Evolutionary conservation across 2,113 vertebrate species (phyloP).

Genomic region (Cochlearius cochlearius): DNA sequence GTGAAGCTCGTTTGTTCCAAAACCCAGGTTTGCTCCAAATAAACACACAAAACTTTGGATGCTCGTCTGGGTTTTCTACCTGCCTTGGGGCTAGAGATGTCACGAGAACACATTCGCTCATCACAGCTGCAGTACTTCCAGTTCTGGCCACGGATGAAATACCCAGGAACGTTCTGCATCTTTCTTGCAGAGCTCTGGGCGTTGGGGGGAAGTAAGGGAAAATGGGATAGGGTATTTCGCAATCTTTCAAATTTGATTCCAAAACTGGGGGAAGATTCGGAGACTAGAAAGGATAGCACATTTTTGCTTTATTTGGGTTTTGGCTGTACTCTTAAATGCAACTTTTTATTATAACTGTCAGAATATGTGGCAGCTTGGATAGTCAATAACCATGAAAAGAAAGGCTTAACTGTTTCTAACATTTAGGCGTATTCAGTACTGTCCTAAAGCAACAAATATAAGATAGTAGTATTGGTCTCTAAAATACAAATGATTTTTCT

Average conservation of each 20-base stretch:
- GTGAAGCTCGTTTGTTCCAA: constrained; percentile 4
- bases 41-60: constrained; percentile 24
- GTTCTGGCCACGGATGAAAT: constrained; percentile 22
- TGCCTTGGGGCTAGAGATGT: constrained; percentile 50
- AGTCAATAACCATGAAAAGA: not conserved
- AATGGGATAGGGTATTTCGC: not conserved
- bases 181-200: constrained; percentile 20
- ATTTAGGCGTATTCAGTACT: not conserved
- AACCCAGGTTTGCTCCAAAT: constrained; percentile 8
- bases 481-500: not conserved
- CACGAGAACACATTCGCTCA: constrained; percentile 56
- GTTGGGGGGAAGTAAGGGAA: not conserved
- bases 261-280: not conserved
- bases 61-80: constrained; percentile 42
- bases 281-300: not conserved
- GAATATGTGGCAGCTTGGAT: not conserved
- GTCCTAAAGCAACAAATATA: not conserved
- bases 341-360: not conserved
- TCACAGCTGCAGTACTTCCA: constrained; percentile 58
- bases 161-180: not conserved
- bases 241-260: not conserved
- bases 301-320: not conserved
- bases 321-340: not conserved
- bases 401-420: constrained; percentile 4
- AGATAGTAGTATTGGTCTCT: not conserved